Evolutionary conservation across 2,888 invertebrate genomes (phyloP).

Genomic region (Danaus chrysippus): DNA sequence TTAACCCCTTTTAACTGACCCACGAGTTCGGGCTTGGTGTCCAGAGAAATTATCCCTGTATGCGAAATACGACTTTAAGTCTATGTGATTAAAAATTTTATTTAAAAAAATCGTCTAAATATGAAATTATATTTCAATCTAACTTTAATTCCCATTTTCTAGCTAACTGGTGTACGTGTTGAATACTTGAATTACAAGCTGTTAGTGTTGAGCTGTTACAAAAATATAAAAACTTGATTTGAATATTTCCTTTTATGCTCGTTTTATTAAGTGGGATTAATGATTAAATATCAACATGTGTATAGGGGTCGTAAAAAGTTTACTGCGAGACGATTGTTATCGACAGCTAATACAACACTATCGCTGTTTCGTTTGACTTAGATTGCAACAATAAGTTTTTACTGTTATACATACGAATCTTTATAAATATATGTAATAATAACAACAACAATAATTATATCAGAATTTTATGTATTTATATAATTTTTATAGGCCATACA

Average conservation of each 20-base stretch:
- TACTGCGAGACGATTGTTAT: slow-evolving; percentile 23
- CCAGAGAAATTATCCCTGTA: slow-evolving; percentile 22
- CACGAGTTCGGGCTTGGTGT: slow-evolving; percentile 12
- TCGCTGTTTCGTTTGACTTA: slow-evolving; percentile 13
- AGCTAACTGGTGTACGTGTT: slow-evolving; percentile 3
- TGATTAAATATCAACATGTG: too few relatives aligned
- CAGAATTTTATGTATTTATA: too few relatives aligned
- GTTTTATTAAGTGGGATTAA: too few relatives aligned
- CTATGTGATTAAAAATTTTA: not conserved
- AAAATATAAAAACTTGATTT: not conserved
- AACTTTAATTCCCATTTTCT: not conserved
- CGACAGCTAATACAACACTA: slow-evolving; percentile 26
- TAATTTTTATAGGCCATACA: too few relatives aligned
- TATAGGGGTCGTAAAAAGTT: slow-evolving; percentile 16
- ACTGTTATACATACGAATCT: not conserved
- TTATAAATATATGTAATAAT: not conserved
- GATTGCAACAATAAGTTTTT: not conserved
- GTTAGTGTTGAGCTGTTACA: not conserved
- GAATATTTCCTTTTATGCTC: too few relatives aligned
- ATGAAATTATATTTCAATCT: not conserved
- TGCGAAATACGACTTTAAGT: slow-evolving; percentile 5
- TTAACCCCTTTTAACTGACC: slow-evolving; percentile 19
- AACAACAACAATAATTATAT: not conserved
- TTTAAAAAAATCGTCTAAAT: not conserved
- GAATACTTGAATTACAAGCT: not conserved